Conservation (phyloP, 2,113 vertebrate species). For the Peromyscus californicus region DNA sequence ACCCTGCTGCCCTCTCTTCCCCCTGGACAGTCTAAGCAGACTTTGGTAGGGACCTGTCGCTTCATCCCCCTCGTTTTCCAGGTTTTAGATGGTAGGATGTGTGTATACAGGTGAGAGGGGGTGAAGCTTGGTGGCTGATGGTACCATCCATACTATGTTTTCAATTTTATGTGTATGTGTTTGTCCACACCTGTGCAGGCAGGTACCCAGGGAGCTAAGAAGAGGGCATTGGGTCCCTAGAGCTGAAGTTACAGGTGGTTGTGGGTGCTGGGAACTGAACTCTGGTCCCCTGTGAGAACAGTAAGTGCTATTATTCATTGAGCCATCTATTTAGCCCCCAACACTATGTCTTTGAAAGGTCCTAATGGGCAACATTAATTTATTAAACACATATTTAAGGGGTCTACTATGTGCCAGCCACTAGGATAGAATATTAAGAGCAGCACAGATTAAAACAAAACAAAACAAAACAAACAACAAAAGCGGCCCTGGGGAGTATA, state of each 20-base stretch:
- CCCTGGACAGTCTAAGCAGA: not conserved
- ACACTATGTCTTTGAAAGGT: not conserved
- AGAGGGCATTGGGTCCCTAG: not conserved
- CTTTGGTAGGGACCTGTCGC: not conserved
- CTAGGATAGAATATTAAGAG: not conserved
- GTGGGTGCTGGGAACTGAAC: not conserved
- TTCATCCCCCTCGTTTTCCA: not conserved
- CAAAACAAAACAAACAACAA: not conserved
- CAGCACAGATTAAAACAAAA: not conserved
- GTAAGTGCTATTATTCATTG: not conserved
- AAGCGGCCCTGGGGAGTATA: not conserved
- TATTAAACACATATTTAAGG: not conserved
- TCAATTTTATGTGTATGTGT: not conserved
- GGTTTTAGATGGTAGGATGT: not conserved
- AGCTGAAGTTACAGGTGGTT: not conserved
- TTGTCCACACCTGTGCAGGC: not conserved
- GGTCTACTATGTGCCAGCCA: not conserved
- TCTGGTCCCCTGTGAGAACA: not conserved
- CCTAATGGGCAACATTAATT: not conserved
- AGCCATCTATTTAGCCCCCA: not conserved
- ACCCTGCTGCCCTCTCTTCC: not conserved
- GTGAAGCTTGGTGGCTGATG: not conserved
- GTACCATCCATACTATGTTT: not conserved
- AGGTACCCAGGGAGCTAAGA: not conserved
- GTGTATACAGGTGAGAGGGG: not conserved